Evolutionary conservation across 2,797 vertebrate species (phyloP).

Genomic region (Glossophaga mutica): DNA sequence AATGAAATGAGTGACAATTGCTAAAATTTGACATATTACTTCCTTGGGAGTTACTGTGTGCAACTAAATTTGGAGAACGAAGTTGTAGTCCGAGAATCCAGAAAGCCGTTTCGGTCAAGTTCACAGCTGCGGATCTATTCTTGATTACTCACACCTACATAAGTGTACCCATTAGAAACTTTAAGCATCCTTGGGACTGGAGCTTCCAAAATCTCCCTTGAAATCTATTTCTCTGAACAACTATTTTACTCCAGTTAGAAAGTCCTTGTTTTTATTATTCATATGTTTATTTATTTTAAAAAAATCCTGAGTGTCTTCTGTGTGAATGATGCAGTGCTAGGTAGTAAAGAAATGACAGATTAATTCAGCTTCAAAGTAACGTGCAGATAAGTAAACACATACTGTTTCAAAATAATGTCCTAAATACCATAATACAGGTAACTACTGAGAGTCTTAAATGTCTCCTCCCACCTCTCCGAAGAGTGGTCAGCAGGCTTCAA

Average conservation of each 20-base stretch:
- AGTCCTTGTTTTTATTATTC: neutral
- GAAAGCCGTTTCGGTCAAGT: neutral
- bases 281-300: neutral
- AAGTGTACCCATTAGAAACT: neutral
- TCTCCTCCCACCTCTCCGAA: neutral
- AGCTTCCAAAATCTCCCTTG: neutral
- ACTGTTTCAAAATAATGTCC: neutral
- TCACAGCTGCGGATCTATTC: neutral
- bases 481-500: neutral
- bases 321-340: neutral
- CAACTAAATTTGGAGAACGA: neutral
- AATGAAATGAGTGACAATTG: neutral
- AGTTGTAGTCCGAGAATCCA: neutral
- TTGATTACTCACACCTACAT: neutral
- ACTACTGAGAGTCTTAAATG: neutral
- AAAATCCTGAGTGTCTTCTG: neutral
- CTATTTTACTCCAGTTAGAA: neutral
- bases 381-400: neutral
- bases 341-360: neutral
- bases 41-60: neutral
- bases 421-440: neutral
- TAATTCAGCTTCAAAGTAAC: neutral
- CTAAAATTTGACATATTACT: neutral
- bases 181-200: neutral
- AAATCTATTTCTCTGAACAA: conserved; percentile 3